Conservation (phyloP, 2,797 vertebrate genomes). For the Smutsia temminckii region DNA sequence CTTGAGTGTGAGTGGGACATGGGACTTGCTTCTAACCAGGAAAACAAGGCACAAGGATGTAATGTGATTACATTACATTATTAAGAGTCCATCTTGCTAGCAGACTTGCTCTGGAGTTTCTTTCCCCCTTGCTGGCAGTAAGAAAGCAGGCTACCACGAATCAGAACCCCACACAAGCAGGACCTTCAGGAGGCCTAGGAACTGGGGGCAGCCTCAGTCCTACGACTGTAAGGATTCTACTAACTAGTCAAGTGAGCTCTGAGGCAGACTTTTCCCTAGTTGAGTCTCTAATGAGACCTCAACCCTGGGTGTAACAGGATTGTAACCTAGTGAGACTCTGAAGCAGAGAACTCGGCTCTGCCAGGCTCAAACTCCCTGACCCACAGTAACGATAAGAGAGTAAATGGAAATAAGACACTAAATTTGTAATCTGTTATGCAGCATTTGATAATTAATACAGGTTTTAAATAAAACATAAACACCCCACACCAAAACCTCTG, state of each 20-base stretch:
- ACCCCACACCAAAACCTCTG: background rate
- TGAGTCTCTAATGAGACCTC: background rate
- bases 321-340: background rate
- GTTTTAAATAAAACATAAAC: background rate
- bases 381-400: background rate
- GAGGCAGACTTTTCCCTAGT: background rate
- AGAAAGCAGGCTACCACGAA: background rate
- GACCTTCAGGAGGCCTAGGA: background rate
- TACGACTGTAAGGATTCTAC: background rate
- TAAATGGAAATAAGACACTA: background rate
- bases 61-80: background rate
- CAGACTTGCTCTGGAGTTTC: background rate
- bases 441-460: background rate
- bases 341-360: background rate
- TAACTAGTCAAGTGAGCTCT: background rate
- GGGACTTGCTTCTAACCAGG: background rate
- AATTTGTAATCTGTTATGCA: background rate
- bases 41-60: background rate
- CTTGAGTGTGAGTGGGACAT: background rate
- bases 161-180: background rate
- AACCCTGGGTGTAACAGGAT: background rate
- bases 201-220: background rate
- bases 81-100: background rate
- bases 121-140: background rate
- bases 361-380: background rate